phyloP scores from a whole-genome alignment of 2,888 invertebrate species.

The Osmoderma eremita region DNA sequence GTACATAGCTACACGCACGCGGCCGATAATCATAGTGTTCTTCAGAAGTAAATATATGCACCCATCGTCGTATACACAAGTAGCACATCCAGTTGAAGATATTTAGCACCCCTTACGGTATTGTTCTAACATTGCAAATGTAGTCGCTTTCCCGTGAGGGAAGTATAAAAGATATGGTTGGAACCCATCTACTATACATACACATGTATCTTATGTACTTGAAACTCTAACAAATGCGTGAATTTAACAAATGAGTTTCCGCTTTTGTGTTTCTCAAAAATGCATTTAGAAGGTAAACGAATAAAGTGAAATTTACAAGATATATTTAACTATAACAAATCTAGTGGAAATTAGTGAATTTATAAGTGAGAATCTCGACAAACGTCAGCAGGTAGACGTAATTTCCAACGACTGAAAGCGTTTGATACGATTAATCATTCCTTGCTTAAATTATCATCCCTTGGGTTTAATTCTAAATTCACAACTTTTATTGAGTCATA shows the following conservation, averaged over 20 bases:
- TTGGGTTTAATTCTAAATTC: too few species aligned
- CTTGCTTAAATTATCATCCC: too few species aligned
- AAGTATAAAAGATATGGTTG: background rate
- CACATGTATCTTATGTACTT: background rate
- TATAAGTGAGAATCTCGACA: too few species aligned
- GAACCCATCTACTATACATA: background rate
- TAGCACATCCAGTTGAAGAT: slow-evolving; percentile 29
- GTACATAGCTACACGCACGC: too few species aligned
- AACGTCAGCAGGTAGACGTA: too few species aligned
- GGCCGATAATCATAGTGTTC: background rate
- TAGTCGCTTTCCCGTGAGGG: slow-evolving; percentile 1
- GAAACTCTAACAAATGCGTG: slow-evolving; percentile 14
- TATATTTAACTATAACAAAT: too few species aligned
- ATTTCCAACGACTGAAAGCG: too few species aligned
- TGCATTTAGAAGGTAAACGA: slow-evolving; percentile 17
- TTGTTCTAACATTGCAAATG: slow-evolving; percentile 32
- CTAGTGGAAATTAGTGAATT: too few species aligned
- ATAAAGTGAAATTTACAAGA: slow-evolving; percentile 1
- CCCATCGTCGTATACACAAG: slow-evolving; percentile 19
- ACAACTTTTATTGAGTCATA: too few species aligned
- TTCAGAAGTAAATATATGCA: slow-evolving; percentile 34
- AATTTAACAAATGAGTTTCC: slow-evolving; percentile 32
- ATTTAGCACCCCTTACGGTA: slow-evolving; percentile 22
- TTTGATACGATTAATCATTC: too few species aligned
- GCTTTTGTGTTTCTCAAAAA: background rate